Evolutionary conservation across 2,888 invertebrate genomes (phyloP), one percentile per base, ranked within the genome.

Genomic region (Caenorhabditis sp.): DNA sequence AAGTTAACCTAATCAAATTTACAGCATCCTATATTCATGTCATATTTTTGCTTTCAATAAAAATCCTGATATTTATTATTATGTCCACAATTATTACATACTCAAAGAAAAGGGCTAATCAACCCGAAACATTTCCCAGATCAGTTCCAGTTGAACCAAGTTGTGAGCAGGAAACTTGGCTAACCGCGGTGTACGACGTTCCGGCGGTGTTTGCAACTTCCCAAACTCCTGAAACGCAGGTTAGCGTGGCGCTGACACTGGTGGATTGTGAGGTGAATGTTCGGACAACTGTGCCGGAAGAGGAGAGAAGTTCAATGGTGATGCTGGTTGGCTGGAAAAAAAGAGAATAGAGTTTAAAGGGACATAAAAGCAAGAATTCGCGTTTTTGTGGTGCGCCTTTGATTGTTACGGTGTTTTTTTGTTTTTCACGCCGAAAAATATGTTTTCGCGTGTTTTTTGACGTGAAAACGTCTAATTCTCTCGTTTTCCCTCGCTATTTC

Each of bases 91-190:
- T n/a, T 43, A 26, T 3, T 6, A 58, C 37, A 49, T 59, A 17
- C 50, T 17, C n/a, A n/a, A 31, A 31, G 10, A 31, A 31, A 31
- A 31, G 4, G 64, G 61, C 1, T 58, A 57, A 27, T 69, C 69
- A 19, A 64, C 26, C 8, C 63, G 21, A 21, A 21, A 21, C 53
- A 61, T 76, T 68, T 37, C 76, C 76, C 12, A 19, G 24, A 62
- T 76, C 76, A 14, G 60, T 37, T 61, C 76, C 76, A n/a, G 1
- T 6, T 0, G 76, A 76, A 53, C 72, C 72, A 14, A 53, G 17
- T 37, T 76, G 76, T 1, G 76, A 70, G 62, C 76, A 76, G 6
- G 76, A 69, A 2, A 76, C 76, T 3, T 17, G 5, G 2, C 50
- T 17, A 14, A 74, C 69, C 5, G 31, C 4, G 0, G 66, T 69